Percentiles rank a stretch among this genome's conserved stretches.
These are phyloP conservation scores for Psettodes erumei DNA, from an alignment of 2,113 vertebrate genomes.

Conservation along the genomic window DNA sequence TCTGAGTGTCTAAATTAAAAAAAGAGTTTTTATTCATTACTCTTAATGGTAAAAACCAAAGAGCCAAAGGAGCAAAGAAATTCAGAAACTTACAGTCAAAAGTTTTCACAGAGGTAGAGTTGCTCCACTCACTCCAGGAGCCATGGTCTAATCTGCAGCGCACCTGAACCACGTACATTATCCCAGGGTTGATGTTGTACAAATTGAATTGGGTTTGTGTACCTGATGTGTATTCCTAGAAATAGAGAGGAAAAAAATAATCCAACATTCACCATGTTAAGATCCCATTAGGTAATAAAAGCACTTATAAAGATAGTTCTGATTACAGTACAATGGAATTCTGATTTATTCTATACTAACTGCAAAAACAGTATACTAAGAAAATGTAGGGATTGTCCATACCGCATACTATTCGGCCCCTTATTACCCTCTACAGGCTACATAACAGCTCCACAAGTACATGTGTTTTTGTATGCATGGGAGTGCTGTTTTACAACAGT, in stretches of 20 bases:
- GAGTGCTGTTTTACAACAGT: neutral
- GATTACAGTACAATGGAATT: neutral
- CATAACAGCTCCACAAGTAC: neutral
- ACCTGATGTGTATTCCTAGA: conserved; percentile 84
- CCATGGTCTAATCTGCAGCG: conserved; percentile 87
- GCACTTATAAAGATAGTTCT: neutral
- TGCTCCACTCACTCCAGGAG: conserved; percentile 83
- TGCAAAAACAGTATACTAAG: neutral
- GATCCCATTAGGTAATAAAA: neutral
- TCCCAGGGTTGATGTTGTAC: conserved; percentile 84
- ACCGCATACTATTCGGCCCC: neutral
- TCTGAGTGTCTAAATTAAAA: conserved; percentile 76
- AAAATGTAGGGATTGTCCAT: neutral
- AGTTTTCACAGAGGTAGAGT: conserved; percentile 51
- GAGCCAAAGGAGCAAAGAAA: neutral
- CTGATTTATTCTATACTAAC: neutral
- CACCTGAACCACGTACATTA: conserved; percentile 85
- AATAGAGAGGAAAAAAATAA: conserved; percentile 3
- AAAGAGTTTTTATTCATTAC: neutral
- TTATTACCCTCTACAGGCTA: neutral
- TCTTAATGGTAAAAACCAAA: neutral
- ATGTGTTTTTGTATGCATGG: neutral
- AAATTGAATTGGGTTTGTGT: conserved; percentile 84
- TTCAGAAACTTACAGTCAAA: conserved; percentile 72
- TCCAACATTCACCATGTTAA: neutral